phyloP scores from a whole-genome alignment of 1,140 invertebrate species.

The Leptinotarsa defecta region DNA sequence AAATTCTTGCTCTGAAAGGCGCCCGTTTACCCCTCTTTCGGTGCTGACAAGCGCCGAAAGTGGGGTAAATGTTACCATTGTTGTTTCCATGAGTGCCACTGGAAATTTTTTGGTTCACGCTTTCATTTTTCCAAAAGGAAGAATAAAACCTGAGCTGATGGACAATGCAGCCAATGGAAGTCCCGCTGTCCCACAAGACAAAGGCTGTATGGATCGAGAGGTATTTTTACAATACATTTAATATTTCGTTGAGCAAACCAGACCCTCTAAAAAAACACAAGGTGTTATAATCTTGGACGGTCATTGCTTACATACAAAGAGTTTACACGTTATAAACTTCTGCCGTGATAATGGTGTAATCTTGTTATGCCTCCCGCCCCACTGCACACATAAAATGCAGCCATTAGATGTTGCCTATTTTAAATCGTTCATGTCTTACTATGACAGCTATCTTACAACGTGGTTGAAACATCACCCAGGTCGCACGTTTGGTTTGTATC shows the following conservation, averaged over 20 bases:
- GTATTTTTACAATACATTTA: constrained; percentile 21
- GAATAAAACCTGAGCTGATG: constrained; percentile 15
- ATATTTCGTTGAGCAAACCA: too few species aligned
- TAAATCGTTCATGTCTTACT: constrained; percentile 4
- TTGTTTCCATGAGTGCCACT: constrained; percentile 48
- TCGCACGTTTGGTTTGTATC: constrained; percentile 13
- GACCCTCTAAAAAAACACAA: too few species aligned
- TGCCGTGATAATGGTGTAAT: too few species aligned
- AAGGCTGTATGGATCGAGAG: constrained; percentile 32
- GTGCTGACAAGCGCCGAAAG: constrained; percentile 45
- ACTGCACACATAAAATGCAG: too few species aligned
- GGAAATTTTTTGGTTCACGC: constrained; percentile 51
- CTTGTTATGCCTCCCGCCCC: too few species aligned
- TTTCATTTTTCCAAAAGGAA: constrained; percentile 23
- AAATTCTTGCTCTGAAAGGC: too few species aligned
- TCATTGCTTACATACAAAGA: too few species aligned
- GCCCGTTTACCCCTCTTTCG: too few species aligned
- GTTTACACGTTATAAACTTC: too few species aligned
- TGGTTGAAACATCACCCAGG: not conserved
- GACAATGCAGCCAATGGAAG: constrained; percentile 29
- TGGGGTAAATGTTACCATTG: constrained; percentile 54
- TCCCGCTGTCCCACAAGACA: constrained; percentile 28
- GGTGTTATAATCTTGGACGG: too few species aligned
- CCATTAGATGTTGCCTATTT: not conserved
- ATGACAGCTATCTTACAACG: not conserved